These are phyloP conservation scores for Leptopilina drosophilae DNA, from an alignment of 2,888 invertebrate genomes.

Conservation along the genomic window DNA sequence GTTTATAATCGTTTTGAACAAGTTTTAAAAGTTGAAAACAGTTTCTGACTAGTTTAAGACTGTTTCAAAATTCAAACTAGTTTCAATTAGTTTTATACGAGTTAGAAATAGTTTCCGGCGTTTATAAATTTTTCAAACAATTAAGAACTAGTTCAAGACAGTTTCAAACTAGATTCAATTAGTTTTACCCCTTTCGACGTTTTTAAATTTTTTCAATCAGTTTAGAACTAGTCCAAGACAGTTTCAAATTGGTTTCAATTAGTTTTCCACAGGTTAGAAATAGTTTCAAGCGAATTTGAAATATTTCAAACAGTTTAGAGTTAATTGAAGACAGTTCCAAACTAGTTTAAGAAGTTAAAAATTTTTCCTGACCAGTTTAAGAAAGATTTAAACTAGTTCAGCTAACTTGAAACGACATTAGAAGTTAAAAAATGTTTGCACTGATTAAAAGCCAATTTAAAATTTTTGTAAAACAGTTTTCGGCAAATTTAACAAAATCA, in stretches of 20 bases:
- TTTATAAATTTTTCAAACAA: too few species aligned
- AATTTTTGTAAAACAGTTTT: too few species aligned
- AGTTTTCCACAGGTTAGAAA: too few species aligned
- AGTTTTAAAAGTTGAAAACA: not conserved
- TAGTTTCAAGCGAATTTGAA: too few species aligned
- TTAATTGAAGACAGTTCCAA: not conserved
- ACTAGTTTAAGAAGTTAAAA: not conserved
- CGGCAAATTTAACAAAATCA: too few species aligned
- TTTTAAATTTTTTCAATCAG: not conserved
- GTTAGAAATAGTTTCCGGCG: not conserved
- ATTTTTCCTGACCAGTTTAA: not conserved
- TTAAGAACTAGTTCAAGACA: not conserved
- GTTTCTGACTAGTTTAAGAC: not conserved
- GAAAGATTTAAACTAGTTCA: too few species aligned
- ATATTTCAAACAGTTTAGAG: too few species aligned
- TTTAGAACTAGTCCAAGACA: not conserved
- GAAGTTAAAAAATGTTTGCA: too few species aligned
- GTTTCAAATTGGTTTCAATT: not conserved
- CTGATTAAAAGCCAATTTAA: too few species aligned
- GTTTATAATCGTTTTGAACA: not conserved
- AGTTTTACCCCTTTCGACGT: not conserved
- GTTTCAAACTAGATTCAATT: not conserved
- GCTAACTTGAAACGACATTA: too few species aligned
- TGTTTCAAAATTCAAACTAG: not conserved
- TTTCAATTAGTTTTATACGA: not conserved